Evolutionary conservation across 2,797 vertebrate species (phyloP).

Genomic region (Brotula barbata): DNA sequence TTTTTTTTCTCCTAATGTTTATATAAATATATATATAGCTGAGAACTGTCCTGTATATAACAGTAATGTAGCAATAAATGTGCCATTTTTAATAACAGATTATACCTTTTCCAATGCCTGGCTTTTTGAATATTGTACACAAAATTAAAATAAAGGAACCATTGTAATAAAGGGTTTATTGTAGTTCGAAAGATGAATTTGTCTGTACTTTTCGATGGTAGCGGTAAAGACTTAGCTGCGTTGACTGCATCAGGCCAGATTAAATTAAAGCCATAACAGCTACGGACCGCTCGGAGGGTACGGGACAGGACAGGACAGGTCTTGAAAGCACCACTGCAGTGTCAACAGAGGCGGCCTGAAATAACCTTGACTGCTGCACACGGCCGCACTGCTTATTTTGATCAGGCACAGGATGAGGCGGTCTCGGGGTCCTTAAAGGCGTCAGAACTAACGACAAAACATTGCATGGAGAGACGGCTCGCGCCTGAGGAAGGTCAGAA

Average conservation of each 20-base stretch:
- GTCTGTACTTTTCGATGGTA: constrained; percentile 45
- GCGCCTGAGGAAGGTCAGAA: constrained; percentile 49
- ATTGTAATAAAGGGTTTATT: constrained; percentile 82
- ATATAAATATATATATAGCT: constrained; percentile 88
- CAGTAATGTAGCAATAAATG: constrained; percentile 96
- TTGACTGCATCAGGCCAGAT: not conserved
- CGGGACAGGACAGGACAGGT: too few species aligned
- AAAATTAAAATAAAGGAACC: constrained; percentile 82
- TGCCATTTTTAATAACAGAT: constrained; percentile 89
- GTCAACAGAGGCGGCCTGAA: constrained; percentile 38
- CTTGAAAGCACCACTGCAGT: not conserved
- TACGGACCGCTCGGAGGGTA: not conserved
- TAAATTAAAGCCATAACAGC: not conserved
- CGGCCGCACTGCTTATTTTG: constrained; percentile 16
- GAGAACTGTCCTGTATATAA: constrained; percentile 95
- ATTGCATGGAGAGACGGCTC: constrained; percentile 7
- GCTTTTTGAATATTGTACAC: constrained; percentile 89
- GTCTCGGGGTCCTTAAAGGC: constrained; percentile 61
- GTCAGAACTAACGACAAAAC: constrained; percentile 1
- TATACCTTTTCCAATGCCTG: constrained; percentile 80
- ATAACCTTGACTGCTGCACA: constrained; percentile 27
- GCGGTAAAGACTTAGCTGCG: not conserved
- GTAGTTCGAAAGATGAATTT: constrained; percentile 70
- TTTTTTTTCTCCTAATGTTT: constrained; percentile 70
- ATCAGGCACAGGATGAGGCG: constrained; percentile 62